phyloP scores from a whole-genome alignment of 2,113 vertebrate genomes.

The Crotalus tigris region DNA sequence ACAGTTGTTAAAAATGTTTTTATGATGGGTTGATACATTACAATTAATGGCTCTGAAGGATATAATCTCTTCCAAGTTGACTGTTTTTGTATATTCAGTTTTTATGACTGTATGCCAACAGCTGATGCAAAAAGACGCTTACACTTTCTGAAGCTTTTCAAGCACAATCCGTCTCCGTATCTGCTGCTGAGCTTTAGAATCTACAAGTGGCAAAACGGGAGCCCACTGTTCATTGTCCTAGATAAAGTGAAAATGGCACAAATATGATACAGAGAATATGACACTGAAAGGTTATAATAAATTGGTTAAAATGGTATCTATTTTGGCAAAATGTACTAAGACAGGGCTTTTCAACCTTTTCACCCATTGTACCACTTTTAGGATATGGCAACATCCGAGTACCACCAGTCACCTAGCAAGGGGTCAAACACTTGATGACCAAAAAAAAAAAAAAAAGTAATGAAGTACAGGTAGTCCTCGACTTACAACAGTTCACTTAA shows the following conservation, averaged over 20 bases:
- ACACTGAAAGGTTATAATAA: neutral
- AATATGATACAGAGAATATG: neutral
- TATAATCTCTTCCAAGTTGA: neutral
- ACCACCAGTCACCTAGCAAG: no score
- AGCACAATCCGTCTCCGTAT: slow-evolving; percentile 89
- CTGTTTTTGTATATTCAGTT: slow-evolving; percentile 3
- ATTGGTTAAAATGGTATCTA: neutral
- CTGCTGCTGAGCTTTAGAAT: slow-evolving; percentile 85
- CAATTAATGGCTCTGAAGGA: neutral
- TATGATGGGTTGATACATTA: neutral
- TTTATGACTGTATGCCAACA: slow-evolving; percentile 21
- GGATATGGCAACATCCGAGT: no score
- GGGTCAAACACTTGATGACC: no score
- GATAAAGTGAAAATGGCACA: neutral
- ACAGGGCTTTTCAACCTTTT: no score
- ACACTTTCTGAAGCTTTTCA: slow-evolving; percentile 88
- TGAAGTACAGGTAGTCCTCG: no score
- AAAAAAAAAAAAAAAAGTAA: no score
- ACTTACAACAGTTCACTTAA: no score
- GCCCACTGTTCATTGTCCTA: slow-evolving; percentile 61
- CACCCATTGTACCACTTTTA: no score
- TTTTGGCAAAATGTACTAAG: neutral
- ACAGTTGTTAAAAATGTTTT: neutral
- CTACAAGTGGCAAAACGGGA: slow-evolving; percentile 80
- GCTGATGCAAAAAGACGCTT: slow-evolving; percentile 54